Percentiles rank a stretch among this genome's conserved stretches.
These are phyloP conservation scores for Heliocidaris erythrogramma DNA, from an alignment of 35 echinoderm and acorn worm genomes.

Conservation along the genomic window DNA sequence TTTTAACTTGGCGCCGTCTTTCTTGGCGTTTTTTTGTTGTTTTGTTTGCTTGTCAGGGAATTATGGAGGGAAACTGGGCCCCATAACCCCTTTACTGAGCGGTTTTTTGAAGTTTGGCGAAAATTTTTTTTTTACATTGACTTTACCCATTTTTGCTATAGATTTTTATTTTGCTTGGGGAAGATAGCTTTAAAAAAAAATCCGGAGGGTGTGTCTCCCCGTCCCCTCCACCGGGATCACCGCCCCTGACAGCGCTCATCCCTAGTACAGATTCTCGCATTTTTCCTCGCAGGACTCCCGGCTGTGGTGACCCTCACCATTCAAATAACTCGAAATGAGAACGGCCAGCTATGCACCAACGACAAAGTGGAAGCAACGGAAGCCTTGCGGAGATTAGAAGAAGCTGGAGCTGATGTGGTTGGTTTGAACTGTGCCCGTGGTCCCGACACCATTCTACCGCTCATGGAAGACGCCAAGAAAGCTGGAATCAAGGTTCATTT, in stretches of 20 bases:
- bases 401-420: conserved; percentile 79
- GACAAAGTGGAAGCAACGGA: conserved; percentile 66
- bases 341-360: conserved; percentile 53
- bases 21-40: too few species aligned
- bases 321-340: conserved; percentile 4
- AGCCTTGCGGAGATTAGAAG: conserved; percentile 63
- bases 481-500: background rate
- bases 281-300: conserved; percentile 52
- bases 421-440: conserved; percentile 82
- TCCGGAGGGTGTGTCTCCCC: too few species aligned
- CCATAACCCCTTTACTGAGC: too few species aligned
- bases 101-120: too few species aligned
- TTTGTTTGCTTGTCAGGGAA: too few species aligned
- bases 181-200: too few species aligned
- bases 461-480: conserved; percentile 52
- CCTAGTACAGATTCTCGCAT: background rate
- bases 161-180: too few species aligned
- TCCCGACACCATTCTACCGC: conserved; percentile 62
- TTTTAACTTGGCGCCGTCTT: too few species aligned
- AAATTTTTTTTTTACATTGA: too few species aligned
- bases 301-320: conserved; percentile 58
- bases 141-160: background rate
- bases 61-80: too few species aligned
- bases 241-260: background rate
- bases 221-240: too few species aligned